These are phyloP conservation scores for Vombatus ursinus DNA, from an alignment of 2,113 vertebrate species.

Conservation along the genomic window DNA sequence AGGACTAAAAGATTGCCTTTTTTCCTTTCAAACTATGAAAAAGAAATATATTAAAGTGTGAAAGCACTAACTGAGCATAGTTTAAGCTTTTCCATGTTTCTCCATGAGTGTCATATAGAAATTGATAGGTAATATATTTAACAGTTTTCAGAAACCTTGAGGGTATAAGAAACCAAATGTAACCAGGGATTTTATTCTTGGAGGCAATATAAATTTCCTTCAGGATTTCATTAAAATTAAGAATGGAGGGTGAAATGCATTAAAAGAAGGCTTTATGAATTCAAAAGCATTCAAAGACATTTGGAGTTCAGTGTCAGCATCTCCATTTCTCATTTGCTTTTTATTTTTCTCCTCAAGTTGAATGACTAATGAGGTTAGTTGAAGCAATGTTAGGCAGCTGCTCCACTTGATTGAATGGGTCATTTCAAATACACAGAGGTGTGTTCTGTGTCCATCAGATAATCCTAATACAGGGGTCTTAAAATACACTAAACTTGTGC, in stretches of 20 bases:
- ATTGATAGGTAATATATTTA: conserved; percentile 63
- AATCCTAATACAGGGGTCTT: conserved; percentile 14
- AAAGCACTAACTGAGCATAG: not conserved
- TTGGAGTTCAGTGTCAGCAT: conserved; percentile 52
- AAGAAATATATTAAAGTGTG: not conserved
- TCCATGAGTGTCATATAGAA: conserved; percentile 59
- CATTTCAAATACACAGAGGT: not conserved
- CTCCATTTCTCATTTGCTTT: conserved; percentile 65
- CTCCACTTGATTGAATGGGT: conserved; percentile 29
- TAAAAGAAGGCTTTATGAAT: conserved; percentile 56
- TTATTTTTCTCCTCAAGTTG: conserved; percentile 41
- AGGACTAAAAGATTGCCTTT: not conserved
- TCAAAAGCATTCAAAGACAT: conserved; percentile 64
- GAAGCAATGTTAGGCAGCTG: not conserved
- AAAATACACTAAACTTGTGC: conserved; percentile 22
- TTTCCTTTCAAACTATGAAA: not conserved
- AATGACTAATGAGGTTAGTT: conserved; percentile 21
- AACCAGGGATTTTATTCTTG: conserved; percentile 67
- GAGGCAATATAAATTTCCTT: conserved; percentile 60
- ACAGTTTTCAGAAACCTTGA: conserved; percentile 64
- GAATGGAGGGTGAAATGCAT: conserved; percentile 51
- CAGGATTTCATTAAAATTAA: conserved; percentile 72
- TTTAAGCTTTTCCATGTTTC: conserved; percentile 49
- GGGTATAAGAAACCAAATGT: conserved; percentile 51
- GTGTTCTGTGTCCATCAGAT: not conserved